Conservation (phyloP, 1,140 invertebrate genomes). For the Papilio xuthus region DNA sequence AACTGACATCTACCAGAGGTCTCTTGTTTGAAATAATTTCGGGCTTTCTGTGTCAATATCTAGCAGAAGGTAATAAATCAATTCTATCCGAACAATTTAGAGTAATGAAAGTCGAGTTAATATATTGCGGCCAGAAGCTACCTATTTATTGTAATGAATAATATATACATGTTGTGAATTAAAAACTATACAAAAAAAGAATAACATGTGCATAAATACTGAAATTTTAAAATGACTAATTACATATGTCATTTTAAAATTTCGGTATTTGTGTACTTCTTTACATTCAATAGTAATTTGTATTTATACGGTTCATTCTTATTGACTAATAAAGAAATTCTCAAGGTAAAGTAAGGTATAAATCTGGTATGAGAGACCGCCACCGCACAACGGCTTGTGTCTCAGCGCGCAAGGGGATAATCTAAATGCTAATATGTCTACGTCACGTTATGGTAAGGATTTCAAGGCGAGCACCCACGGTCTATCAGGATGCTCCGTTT, state of each 20-base stretch:
- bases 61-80: constrained; percentile 11
- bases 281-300: not conserved
- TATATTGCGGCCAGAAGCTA: not conserved
- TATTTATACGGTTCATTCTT: not conserved
- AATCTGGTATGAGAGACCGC: not conserved
- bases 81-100: not conserved
- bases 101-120: constrained; percentile 9
- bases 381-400: constrained; percentile 43
- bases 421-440: constrained; percentile 58
- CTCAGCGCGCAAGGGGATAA: constrained; percentile 49
- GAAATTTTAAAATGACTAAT: not conserved
- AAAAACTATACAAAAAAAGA: too few relatives aligned
- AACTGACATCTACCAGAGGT: constrained; percentile 14
- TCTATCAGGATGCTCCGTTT: constrained; percentile 38
- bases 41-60: not conserved
- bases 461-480: constrained; percentile 28
- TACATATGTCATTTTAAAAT: not conserved
- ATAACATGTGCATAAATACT: too few relatives aligned
- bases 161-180: not conserved
- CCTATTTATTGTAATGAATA: not conserved
- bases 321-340: constrained; percentile 2
- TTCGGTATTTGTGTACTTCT: too few relatives aligned
- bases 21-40: constrained; percentile 27
- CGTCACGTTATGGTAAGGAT: constrained; percentile 48
- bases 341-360: not conserved